Percentiles rank a stretch among this genome's conserved stretches.
phyloP scores from a whole-genome alignment of 2,888 invertebrate genomes.

The Notodonta dromedarius region DNA sequence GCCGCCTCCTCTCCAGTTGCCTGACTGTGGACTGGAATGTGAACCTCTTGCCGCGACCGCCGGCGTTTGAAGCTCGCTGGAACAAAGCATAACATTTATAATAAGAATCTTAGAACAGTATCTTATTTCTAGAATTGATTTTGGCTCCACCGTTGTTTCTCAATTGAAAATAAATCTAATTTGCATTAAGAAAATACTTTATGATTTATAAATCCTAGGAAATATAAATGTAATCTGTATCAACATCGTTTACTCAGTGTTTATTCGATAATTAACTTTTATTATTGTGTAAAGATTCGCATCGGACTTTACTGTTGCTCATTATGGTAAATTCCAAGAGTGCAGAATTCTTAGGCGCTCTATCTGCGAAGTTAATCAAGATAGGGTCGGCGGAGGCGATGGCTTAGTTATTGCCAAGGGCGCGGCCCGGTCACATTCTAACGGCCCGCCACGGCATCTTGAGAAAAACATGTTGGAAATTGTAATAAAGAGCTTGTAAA shows the following conservation, averaged over 20 bases:
- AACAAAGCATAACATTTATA: conserved; percentile 24
- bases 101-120: too few relatives aligned
- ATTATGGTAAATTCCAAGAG: conserved; percentile 22
- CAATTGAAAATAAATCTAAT: too few relatives aligned
- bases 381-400: conserved; percentile 23
- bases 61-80: conserved; percentile 60
- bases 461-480: conserved; percentile 11
- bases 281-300: conserved; percentile 3
- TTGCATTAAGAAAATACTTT: too few relatives aligned
- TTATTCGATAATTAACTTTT: conserved; percentile 1
- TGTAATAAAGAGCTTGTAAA: background rate
- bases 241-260: background rate
- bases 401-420: conserved; percentile 10
- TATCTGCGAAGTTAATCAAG: conserved; percentile 27
- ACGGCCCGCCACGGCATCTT: conserved; percentile 18
- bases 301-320: conserved; percentile 15
- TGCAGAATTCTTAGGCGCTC: conserved; percentile 15
- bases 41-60: conserved; percentile 85
- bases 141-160: too few relatives aligned
- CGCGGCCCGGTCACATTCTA: conserved; percentile 32
- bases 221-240: background rate
- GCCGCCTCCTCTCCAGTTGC: conserved; percentile 89
- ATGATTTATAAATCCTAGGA: too few relatives aligned
- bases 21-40: conserved; percentile 93
- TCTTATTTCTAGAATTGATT: too few relatives aligned